Evolutionary conservation across 2,888 invertebrate species (phyloP).

Genomic region (Daptonema setosum): DNA sequence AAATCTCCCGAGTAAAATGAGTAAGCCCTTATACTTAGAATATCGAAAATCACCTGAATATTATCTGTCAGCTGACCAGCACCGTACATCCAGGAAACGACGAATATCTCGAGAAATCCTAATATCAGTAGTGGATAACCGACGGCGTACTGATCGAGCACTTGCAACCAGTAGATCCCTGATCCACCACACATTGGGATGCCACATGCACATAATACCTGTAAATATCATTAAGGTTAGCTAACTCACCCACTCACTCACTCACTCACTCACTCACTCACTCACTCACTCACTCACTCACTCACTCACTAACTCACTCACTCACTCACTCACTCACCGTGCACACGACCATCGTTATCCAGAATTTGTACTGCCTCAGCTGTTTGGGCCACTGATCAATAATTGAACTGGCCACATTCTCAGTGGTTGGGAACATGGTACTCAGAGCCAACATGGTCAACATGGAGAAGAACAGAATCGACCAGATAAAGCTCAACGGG

Average conservation of each 20-base stretch:
- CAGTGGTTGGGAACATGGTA: slow-evolving; percentile 10
- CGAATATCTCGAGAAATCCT: slow-evolving; percentile 8
- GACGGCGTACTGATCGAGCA: slow-evolving; percentile 8
- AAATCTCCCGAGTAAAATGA: no score
- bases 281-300: no score
- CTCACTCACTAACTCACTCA: no score
- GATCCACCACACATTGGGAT: no score
- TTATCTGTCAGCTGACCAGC: slow-evolving; percentile 12
- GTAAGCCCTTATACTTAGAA: no score
- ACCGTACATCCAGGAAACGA: slow-evolving; percentile 8
- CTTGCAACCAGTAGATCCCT: slow-evolving; percentile 9
- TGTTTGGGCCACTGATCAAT: slow-evolving; percentile 7
- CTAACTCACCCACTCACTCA: not conserved
- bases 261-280: no score
- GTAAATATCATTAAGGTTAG: not conserved
- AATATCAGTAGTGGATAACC: slow-evolving; percentile 8
- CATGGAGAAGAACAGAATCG: slow-evolving; percentile 7
- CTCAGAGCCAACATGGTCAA: slow-evolving; percentile 8
- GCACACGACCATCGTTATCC: slow-evolving; percentile 6
- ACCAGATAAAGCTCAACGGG: slow-evolving; percentile 7
- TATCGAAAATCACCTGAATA: not conserved
- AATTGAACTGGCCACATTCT: slow-evolving; percentile 8
- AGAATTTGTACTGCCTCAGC: slow-evolving; percentile 8
- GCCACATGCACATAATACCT: not conserved
- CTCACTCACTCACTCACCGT: no score